A percentile compares a stretch with the other conserved stretches of the same genome.
These are phyloP conservation scores for Aplochiton taeniatus DNA, from an alignment of 2,797 vertebrate species.

Conservation along the genomic window DNA sequence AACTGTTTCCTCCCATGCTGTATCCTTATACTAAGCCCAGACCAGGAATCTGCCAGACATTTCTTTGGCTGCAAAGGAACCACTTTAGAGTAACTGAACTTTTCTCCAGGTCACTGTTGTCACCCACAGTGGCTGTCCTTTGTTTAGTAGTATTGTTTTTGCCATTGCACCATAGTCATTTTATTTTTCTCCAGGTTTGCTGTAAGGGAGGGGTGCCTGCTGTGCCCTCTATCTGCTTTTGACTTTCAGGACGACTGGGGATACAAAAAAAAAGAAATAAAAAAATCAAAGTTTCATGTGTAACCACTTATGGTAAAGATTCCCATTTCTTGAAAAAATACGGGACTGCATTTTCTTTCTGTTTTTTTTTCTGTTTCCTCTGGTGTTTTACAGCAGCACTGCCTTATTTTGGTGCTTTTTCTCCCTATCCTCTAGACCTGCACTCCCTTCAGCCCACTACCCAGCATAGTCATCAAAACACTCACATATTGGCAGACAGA, in stretches of 20 bases:
- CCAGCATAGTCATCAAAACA: not conserved
- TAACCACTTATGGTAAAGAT: conserved; percentile 27
- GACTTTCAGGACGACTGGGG: conserved; percentile 27
- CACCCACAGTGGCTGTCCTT: conserved; percentile 8
- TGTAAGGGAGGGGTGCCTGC: conserved; percentile 28
- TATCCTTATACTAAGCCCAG: conserved; percentile 3
- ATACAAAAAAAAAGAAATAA: conserved; percentile 14
- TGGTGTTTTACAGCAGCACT: too few species aligned
- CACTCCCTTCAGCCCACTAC: too few species aligned
- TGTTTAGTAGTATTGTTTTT: conserved; percentile 17
- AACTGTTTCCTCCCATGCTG: conserved; percentile 27
- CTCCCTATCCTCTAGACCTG: too few species aligned
- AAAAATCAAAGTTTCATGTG: conserved; percentile 14
- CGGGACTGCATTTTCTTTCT: not conserved
- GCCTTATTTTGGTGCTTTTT: too few species aligned
- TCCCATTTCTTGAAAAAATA: not conserved
- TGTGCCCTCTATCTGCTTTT: conserved; percentile 31
- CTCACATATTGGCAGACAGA: not conserved
- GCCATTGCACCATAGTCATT: conserved; percentile 25
- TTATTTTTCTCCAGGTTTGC: conserved; percentile 23
- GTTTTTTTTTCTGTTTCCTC: not conserved
- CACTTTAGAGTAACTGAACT: conserved; percentile 19
- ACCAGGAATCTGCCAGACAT: not conserved
- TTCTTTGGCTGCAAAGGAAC: conserved; percentile 8
- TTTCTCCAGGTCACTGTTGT: not conserved